Base-by-base conservation (phyloP, 2,797 vertebrate genomes). In the Basileuterus tristriatus region DNA sequence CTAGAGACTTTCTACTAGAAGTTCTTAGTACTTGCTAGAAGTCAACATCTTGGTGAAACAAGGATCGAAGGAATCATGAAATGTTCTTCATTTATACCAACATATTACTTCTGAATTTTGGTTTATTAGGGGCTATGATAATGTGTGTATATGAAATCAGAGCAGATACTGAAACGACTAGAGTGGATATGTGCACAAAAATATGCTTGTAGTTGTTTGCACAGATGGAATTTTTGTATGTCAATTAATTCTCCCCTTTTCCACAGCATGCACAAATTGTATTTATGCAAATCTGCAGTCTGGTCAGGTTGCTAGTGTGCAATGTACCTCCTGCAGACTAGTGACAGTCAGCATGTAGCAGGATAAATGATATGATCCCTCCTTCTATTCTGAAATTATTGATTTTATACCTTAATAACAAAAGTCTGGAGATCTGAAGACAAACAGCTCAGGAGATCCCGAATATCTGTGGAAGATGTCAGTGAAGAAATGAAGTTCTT, bases 361-460 rank as follows among this genome's bases (percentile, higher is more conserved):
- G n/a, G 55, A 44, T 72, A 83, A 93, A 52, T 43, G 1, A 58
- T 34, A 17, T 68, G 30, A 77, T 79, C 16, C 1, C 10, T 67
- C 77, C 75, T 90, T 65, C 50, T 81, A 69, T 89, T 53, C 53
- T 92, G 86, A 89, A 77, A 71, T 78, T 19, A 82, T 52, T 74
- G 30, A 77, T 91, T 96, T 91, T 74, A 52, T 97, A 98, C 97
- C 97, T 98, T 92, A 91, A 98, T 97, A 75, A 98, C 58, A 67
- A 97, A 97, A 59, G 69, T 86, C 76, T 97, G 95, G 64, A 98
- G 96, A 86, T 96, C 95, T 64, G 97, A 97, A 94, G 93, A 97
- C 43, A 98, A 27, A 65, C 77, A 93, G 23, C 95, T 95, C 72
- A 98, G 93, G 83, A 98, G 97, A 79, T 96, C 69, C 3, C 84